Percentiles rank a stretch among this genome's conserved stretches.
These are phyloP conservation scores for Clarias laeviceps DNA, from an alignment of 2,797 vertebrate genomes.

Conservation along the genomic window DNA sequence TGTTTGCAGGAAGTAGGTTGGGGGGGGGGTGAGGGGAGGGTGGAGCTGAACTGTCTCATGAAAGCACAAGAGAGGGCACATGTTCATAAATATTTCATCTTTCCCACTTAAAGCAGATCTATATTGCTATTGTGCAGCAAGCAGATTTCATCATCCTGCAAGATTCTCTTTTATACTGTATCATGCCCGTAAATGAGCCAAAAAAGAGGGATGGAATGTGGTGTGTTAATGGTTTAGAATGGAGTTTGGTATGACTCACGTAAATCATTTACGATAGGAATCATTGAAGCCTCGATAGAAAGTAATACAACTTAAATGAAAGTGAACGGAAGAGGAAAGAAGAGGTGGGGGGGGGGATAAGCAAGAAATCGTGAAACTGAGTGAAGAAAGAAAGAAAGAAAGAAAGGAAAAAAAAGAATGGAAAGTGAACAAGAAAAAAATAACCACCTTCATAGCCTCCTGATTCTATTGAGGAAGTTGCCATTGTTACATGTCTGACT, in stretches of 20 bases:
- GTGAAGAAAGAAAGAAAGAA: conserved; percentile 6
- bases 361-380: background rate
- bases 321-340: background rate
- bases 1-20: conserved; percentile 30
- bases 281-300: conserved; percentile 36
- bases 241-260: background rate
- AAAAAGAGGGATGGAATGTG: background rate
- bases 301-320: conserved; percentile 33
- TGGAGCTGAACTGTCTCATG: conserved; percentile 20
- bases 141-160: conserved; percentile 43
- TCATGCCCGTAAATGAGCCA: background rate
- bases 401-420: too few relatives aligned
- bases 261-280: conserved; percentile 42
- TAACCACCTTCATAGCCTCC: conserved; percentile 56
- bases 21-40: background rate
- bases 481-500: conserved; percentile 68
- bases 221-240: conserved; percentile 15
- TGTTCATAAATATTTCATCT: conserved; percentile 51
- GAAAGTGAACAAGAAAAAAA: conserved; percentile 23
- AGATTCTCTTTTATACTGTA: conserved; percentile 27
- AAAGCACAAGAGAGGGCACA: conserved; percentile 32
- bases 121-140: conserved; percentile 21
- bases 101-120: conserved; percentile 23
- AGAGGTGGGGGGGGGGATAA: background rate
- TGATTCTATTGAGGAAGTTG: conserved; percentile 63